Base-by-base conservation (phyloP, 2,113 vertebrate species). In the Myotis brandtii region DNA sequence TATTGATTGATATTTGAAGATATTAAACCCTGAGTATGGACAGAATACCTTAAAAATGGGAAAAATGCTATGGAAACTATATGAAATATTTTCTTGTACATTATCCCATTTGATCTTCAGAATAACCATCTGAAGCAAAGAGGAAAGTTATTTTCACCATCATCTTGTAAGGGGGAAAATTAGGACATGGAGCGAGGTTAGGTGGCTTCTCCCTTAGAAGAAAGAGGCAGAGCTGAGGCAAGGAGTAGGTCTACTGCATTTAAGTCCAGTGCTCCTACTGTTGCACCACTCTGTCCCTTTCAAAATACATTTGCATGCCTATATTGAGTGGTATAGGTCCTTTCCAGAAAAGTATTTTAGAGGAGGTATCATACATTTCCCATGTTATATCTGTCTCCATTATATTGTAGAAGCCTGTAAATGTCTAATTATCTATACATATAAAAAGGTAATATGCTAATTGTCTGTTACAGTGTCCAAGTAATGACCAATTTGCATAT, bases 31-130 rank as follows among this genome's bases (percentile, higher is more conserved):
- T 88, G 16, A 8, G 6, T 3, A 43, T 62, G 37, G 27, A 18
- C 82, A 17, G 10, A 50, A 23, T 67, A 59, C 43, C 21, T 82
- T 90, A 75, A 80, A 94, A 94, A 91, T 59, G 46, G 12, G 17
- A 16, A 81, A 69, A 32, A 54, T 6, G 23, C 48, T 34, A 0
- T 93, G 66, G n/a, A 83, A 66, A 75, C 21, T 67, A 64, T 37
- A 14, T 20, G 40, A 93, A 84, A n/a, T 46, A 34, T 81, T 76
- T 86, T 67, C 43, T 48, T 2, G 13, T 16, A 59, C 9, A 43
- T 48, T n/a, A 48, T 56, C 16, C 37, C 52, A 62, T 73, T 79
- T 67, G 10, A 30, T 85, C 56, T 83, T 86, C 56, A 20, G 52
- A 50, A 75, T 17, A 84, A 73, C 8, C 6, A 46, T 37, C n/a